These are phyloP conservation scores for Eurois occulta DNA, from an alignment of 2,888 invertebrate genomes.

Conservation along the genomic window DNA sequence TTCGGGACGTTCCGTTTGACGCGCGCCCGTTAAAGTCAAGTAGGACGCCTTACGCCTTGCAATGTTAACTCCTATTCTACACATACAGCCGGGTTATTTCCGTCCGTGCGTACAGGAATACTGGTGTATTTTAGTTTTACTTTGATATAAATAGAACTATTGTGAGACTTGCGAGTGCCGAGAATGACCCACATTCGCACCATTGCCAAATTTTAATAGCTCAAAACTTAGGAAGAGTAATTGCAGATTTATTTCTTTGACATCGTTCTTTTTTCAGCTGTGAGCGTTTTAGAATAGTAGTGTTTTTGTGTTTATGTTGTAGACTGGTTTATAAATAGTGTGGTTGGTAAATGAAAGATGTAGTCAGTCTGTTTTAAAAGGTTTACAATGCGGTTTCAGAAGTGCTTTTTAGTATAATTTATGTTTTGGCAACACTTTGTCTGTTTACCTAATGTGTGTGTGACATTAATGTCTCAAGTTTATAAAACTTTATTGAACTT, in stretches of 20 bases:
- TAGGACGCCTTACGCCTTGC: conserved; percentile 52
- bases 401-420: neutral
- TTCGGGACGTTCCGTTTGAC: conserved; percentile 47
- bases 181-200: conserved; percentile 82
- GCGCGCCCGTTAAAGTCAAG: conserved; percentile 46
- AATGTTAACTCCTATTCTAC: conserved; percentile 66
- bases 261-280: conserved; percentile 58
- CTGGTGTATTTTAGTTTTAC: conserved; percentile 85
- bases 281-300: conserved; percentile 15
- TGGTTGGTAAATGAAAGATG: conserved; percentile 2
- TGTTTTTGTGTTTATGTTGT: conserved; percentile 29
- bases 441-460: neutral
- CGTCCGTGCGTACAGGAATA: conserved; percentile 86
- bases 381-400: neutral
- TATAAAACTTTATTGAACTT: neutral
- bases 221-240: conserved; percentile 64
- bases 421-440: neutral
- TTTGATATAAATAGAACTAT: conserved; percentile 87
- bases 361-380: neutral
- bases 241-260: conserved; percentile 68
- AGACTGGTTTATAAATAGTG: conserved; percentile 15
- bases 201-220: conserved; percentile 80
- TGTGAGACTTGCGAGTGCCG: conserved; percentile 74
- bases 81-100: conserved; percentile 80
- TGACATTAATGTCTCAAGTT: neutral